Percentiles rank a stretch among this genome's conserved stretches.
Evolutionary conservation across 1,140 invertebrate genomes (phyloP).

Genomic region (Listronotus bonariensis): DNA sequence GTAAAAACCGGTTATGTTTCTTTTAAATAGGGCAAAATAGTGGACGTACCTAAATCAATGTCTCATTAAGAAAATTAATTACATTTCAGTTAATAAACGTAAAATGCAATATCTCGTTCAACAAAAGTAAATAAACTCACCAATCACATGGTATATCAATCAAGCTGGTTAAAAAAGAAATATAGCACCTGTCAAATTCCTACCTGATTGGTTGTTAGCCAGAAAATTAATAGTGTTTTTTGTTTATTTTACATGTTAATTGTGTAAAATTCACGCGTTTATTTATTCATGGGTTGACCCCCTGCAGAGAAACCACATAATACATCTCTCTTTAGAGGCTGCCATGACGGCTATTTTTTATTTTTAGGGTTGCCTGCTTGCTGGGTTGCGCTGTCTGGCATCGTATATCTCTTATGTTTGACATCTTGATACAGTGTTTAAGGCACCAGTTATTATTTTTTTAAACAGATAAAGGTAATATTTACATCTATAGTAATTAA

Average conservation of each 20-base stretch:
- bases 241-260: conserved; percentile 56
- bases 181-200: conserved; percentile 49
- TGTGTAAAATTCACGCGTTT: conserved; percentile 57
- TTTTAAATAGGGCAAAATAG: too few relatives aligned
- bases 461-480: conserved; percentile 30
- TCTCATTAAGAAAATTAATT: conserved; percentile 22
- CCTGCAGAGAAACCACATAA: conserved; percentile 50
- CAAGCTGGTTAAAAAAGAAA: conserved; percentile 30
- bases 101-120: conserved; percentile 42
- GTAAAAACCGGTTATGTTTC: too few relatives aligned
- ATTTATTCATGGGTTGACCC: conserved; percentile 55
- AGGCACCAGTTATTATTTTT: conserved; percentile 35
- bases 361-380: conserved; percentile 38
- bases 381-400: conserved; percentile 37
- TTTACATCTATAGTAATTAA: conserved; percentile 30
- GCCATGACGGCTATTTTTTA: conserved; percentile 42
- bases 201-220: conserved; percentile 53
- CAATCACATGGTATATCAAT: conserved; percentile 54
- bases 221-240: conserved; percentile 55
- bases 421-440: conserved; percentile 50
- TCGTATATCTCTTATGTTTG: conserved; percentile 49
- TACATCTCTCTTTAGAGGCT: conserved; percentile 52
- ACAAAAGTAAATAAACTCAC: conserved; percentile 54
- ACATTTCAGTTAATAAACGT: conserved; percentile 2
- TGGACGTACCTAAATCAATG: too few relatives aligned